Evolutionary conservation across 1,140 invertebrate species (phyloP).

Genomic region (Drosophila tsacasi): DNA sequence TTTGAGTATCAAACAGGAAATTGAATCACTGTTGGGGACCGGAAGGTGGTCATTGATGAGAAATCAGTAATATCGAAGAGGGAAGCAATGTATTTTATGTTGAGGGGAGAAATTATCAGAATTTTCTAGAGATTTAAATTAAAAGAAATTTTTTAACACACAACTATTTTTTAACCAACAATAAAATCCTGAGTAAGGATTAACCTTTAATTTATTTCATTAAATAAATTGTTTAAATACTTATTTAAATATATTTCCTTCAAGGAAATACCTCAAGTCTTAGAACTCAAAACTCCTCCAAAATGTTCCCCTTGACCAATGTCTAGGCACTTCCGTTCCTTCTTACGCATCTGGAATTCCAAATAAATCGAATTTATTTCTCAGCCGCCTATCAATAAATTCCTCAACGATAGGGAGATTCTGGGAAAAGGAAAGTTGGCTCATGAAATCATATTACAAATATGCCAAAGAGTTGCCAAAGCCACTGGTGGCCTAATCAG

Average conservation of each 20-base stretch:
- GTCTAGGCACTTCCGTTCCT: conserved; percentile 5
- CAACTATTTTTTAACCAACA: too few relatives aligned
- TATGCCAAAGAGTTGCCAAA: conserved; percentile 37
- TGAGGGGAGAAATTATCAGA: not conserved
- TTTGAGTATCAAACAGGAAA: not conserved
- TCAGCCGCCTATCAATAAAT: conserved; percentile 10
- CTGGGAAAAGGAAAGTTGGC: conserved; percentile 23
- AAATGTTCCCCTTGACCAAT: conserved; percentile 14
- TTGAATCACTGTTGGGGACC: not conserved
- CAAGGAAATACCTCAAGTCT: not conserved
- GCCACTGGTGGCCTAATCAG: conserved; percentile 45
- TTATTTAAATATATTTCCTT: not conserved
- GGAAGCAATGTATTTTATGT: not conserved
- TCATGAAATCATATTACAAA: conserved; percentile 62
- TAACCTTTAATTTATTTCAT: too few relatives aligned
- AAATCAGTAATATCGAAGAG: not conserved
- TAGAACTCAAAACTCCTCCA: not conserved
- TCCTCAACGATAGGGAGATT: conserved; percentile 23
- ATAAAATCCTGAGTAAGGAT: not conserved
- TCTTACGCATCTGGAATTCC: conserved; percentile 25
- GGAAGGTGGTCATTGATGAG: not conserved
- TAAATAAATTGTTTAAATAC: not conserved
- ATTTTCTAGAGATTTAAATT: too few relatives aligned
- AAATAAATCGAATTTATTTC: conserved; percentile 20
- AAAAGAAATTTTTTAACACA: not conserved